phyloP scores from a whole-genome alignment of 2,888 invertebrate genomes.

The Petrolisthes manimaculis region DNA sequence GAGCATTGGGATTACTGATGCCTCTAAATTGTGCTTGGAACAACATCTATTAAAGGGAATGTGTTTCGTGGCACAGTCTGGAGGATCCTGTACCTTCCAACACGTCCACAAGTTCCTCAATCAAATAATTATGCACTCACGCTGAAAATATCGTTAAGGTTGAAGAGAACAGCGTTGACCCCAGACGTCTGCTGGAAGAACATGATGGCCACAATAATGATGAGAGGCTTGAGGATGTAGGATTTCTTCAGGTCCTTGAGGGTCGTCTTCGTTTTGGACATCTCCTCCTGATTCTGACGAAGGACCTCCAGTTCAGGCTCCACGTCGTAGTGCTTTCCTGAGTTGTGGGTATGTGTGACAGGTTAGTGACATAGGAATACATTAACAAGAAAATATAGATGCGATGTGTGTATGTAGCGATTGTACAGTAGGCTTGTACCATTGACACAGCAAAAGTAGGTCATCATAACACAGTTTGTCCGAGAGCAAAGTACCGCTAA shows the following conservation, averaged over 20 bases:
- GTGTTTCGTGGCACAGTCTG: no score
- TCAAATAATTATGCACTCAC: slow-evolving; percentile 69
- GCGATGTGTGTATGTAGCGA: neutral
- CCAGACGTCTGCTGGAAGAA: slow-evolving; percentile 95
- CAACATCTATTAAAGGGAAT: no score
- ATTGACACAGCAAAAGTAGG: no score
- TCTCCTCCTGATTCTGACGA: slow-evolving; percentile 67
- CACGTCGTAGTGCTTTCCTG: slow-evolving; percentile 69
- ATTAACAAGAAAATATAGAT: neutral
- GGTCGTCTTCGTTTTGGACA: slow-evolving; percentile 72
- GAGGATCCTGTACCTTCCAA: no score
- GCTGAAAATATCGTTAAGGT: slow-evolving; percentile 87
- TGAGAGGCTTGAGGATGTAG: slow-evolving; percentile 81
- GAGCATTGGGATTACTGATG: no score
- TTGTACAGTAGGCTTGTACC: no score
- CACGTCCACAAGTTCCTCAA: no score
- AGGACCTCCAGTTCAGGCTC: slow-evolving; percentile 57
- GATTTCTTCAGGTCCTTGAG: slow-evolving; percentile 77
- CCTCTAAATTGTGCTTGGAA: no score
- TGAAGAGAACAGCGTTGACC: slow-evolving; percentile 95
- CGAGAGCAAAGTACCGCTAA: no score
- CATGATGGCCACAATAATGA: slow-evolving; percentile 89
- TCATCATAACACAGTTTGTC: no score
- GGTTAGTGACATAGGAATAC: no score
- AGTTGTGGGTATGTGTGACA: neutral